phyloP scores from a whole-genome alignment of 2,888 invertebrate species.

The Nymphalis polychloros region DNA sequence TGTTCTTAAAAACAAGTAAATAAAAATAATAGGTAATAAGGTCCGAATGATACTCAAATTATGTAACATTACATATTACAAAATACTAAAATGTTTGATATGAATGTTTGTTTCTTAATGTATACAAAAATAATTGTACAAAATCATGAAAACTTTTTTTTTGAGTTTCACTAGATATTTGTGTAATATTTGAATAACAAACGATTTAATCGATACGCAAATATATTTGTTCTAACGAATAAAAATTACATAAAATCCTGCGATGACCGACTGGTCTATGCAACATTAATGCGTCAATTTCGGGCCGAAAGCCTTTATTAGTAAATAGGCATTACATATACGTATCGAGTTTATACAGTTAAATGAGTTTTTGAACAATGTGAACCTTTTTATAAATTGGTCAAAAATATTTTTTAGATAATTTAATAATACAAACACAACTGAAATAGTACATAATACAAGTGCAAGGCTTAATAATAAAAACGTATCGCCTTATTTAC shows the following conservation, averaged over 20 bases:
- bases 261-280: slow-evolving; percentile 1
- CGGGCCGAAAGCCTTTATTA: slow-evolving; percentile 8
- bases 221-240: neutral
- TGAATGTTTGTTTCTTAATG: too few species aligned
- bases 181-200: neutral
- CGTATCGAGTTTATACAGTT: neutral
- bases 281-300: slow-evolving; percentile 7
- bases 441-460: neutral
- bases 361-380: neutral
- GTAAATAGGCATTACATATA: neutral
- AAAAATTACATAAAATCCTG: slow-evolving; percentile 7
- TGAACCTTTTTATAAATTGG: too few species aligned
- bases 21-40: neutral
- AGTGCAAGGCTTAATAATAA: slow-evolving; percentile 10
- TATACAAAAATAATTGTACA: too few species aligned
- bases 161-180: too few species aligned
- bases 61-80: too few species aligned
- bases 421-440: neutral
- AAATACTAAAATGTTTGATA: too few species aligned
- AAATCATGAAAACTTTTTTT: too few species aligned
- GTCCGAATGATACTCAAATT: too few species aligned
- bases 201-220: neutral
- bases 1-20: neutral
- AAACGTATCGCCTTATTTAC: slow-evolving; percentile 28
- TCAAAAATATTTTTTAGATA: neutral